Conservation (phyloP, 2,113 vertebrate species). For the Tretioscincus oriximinensis region DNA sequence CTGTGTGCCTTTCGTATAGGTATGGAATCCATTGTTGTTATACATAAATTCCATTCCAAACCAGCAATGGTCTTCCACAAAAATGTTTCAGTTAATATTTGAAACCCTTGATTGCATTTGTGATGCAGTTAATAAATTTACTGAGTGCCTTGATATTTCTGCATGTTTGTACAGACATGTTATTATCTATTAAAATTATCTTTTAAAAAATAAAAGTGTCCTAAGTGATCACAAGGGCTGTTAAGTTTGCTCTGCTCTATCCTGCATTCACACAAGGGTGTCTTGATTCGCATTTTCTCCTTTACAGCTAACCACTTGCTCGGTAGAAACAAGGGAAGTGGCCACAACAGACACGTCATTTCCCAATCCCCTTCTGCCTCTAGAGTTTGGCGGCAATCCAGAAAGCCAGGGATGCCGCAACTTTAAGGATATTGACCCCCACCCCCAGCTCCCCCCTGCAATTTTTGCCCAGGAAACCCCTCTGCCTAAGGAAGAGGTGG, state of each 20-base stretch:
- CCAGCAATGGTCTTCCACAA: too few relatives aligned
- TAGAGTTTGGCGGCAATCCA: slow-evolving; percentile 2
- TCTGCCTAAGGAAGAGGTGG: slow-evolving; percentile 23
- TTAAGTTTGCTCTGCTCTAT: neutral
- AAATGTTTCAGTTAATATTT: too few relatives aligned
- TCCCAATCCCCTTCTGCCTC: neutral
- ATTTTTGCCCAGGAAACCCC: slow-evolving; percentile 77
- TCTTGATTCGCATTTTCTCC: neutral
- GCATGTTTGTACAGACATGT: too few relatives aligned
- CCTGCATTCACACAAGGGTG: too few relatives aligned
- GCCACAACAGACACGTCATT: neutral
- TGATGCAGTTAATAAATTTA: too few relatives aligned
- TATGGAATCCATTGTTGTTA: too few relatives aligned
- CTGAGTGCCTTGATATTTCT: too few relatives aligned
- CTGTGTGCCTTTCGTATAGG: too few relatives aligned
- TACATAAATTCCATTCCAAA: too few relatives aligned
- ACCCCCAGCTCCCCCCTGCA: slow-evolving; percentile 68
- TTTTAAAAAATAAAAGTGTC: too few relatives aligned
- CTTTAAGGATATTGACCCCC: slow-evolving; percentile 58
- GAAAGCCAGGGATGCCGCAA: neutral
- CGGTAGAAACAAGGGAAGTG: neutral
- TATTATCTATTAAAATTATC: too few relatives aligned
- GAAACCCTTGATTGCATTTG: too few relatives aligned
- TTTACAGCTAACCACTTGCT: neutral
- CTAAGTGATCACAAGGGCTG: neutral